A percentile compares a stretch with the other conserved stretches of the same genome.
phyloP scores from a whole-genome alignment of 2,113 vertebrate genomes.

The Bos indicus region DNA sequence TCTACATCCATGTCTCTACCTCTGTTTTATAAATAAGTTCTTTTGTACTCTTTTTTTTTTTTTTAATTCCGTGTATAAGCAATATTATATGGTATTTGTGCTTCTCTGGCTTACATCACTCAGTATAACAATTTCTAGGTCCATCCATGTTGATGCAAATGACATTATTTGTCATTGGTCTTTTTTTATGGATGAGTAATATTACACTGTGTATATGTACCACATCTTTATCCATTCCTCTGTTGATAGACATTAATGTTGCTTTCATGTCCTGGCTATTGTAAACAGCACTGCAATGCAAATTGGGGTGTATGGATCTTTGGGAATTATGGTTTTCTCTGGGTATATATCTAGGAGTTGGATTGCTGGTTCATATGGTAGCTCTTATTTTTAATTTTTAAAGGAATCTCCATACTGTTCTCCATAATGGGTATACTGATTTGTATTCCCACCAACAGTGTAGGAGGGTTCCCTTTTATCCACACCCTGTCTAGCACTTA shows the following conservation, averaged over 20 bases:
- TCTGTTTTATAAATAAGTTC: background rate
- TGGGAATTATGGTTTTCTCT: background rate
- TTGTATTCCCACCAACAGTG: background rate
- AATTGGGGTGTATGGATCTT: background rate
- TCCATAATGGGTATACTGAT: background rate
- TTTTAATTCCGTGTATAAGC: background rate
- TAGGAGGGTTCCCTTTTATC: background rate
- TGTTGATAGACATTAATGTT: background rate
- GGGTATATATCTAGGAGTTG: background rate
- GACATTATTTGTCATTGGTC: background rate
- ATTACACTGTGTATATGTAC: background rate
- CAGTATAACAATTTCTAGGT: background rate
- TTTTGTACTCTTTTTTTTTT: background rate
- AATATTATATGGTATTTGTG: background rate
- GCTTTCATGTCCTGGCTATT: background rate
- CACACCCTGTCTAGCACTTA: background rate
- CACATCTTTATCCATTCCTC: background rate
- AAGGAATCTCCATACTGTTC: background rate
- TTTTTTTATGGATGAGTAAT: background rate
- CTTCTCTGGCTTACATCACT: background rate
- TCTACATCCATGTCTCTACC: background rate
- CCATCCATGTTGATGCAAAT: background rate
- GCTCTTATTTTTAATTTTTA: background rate
- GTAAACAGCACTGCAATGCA: background rate
- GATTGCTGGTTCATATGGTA: background rate